Percentiles rank a stretch among this genome's conserved stretches.
Conservation (phyloP, 53 echinoderm and acorn worm genomes). For the Apostichopus leukothele region DNA sequence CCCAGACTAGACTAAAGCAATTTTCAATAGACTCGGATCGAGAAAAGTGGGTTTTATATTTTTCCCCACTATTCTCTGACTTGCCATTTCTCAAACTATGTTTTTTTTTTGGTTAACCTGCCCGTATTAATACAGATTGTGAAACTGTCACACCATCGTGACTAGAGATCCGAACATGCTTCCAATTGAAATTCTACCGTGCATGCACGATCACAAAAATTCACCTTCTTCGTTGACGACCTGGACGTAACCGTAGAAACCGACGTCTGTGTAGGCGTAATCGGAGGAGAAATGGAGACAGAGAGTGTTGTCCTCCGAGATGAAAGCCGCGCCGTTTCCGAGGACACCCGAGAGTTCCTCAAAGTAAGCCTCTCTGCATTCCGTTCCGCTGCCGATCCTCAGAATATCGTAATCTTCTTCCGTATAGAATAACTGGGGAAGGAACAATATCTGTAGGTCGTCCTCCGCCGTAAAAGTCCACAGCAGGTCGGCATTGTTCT, state of each 20-base stretch:
- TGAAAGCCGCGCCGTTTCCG: not conserved
- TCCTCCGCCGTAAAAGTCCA: slow-evolving; percentile 32
- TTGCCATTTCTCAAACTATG: too few relatives aligned
- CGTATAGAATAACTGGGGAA: slow-evolving; percentile 30
- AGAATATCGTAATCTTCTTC: slow-evolving; percentile 49
- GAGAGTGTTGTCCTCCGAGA: slow-evolving; percentile 3
- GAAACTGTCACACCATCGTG: too few relatives aligned
- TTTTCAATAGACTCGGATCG: too few relatives aligned
- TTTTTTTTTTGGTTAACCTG: too few relatives aligned
- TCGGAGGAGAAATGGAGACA: slow-evolving; percentile 23
- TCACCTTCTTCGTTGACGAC: slow-evolving; percentile 7
- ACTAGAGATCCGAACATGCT: too few relatives aligned
- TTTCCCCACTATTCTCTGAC: too few relatives aligned
- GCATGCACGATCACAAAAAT: not conserved
- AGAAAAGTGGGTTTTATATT: too few relatives aligned
- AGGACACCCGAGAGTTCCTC: slow-evolving; percentile 19
- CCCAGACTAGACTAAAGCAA: too few relatives aligned
- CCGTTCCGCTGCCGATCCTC: slow-evolving; percentile 38
- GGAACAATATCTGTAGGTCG: slow-evolving; percentile 24
- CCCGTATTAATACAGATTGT: too few relatives aligned
- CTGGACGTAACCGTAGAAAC: not conserved
- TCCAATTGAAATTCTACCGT: too few relatives aligned
- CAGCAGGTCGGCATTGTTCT: not conserved
- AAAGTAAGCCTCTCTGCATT: not conserved
- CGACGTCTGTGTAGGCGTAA: not conserved